Evolutionary conservation across 1,140 invertebrate genomes (phyloP), one percentile per base, ranked within the genome.

Genomic region (Lucilia sericata): DNA sequence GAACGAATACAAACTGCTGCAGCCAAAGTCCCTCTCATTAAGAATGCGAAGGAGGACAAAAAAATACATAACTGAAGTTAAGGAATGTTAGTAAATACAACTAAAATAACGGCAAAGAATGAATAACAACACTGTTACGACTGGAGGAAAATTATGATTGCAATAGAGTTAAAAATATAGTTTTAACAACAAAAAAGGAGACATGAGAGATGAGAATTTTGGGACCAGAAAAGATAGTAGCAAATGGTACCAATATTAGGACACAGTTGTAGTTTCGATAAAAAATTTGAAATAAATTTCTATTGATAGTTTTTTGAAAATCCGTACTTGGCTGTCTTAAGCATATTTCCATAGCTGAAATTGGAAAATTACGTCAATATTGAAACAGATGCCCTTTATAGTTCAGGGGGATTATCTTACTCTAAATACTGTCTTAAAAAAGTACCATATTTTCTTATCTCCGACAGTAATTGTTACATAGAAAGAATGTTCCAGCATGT

Each of bases 1-100:
- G 55, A n/a, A 70, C n/a, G 65, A 70, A 10, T 70, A 60, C n/a
- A 80, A 80, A 80, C 42, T n/a, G 34, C 36, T 80, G 76, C 47
- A 49, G 42, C 42, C 76, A 80, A 12, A 51, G 76, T 49, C 76
- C 36, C 76, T 17, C n/a, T 80, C 76, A 80, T 80, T 80, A 80
- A 25, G 47, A 49, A 80, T 80, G 42, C 42, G 9, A 80, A 25
- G 76, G 76, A 51, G 17, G 17, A 47, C 75, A 78, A 42, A n/a
- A 78, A n/a, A 17, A 78, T 0, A 78, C 42, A 78, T 47, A 36
- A 78, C 42, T 34, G 10, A 49, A 25, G 8, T 13, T 21, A 80
- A 49, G 76, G 47, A 80, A 80, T 80, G 42, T 80, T 42, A 70
- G 42, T 13, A 80, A 80, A 80, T 49, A 49, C 76, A 49, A 10